Conservation (phyloP, 2,113 vertebrate species). For the Heterochromis multidens region DNA sequence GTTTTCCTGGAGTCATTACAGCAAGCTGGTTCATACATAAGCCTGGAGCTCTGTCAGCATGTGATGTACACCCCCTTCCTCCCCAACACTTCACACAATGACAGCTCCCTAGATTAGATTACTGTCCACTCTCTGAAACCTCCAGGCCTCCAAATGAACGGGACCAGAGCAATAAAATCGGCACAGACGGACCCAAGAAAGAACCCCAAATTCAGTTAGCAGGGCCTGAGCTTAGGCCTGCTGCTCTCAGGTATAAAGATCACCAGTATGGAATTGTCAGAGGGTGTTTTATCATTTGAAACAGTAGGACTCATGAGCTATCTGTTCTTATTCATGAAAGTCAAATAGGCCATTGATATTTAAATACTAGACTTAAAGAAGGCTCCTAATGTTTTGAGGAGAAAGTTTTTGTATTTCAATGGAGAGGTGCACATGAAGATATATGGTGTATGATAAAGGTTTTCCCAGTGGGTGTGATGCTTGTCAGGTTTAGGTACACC, state of each 20-base stretch:
- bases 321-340: conserved; percentile 51
- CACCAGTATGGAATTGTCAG: background rate
- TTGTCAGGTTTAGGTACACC: background rate
- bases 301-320: background rate
- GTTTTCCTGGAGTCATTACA: background rate
- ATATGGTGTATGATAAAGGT: background rate
- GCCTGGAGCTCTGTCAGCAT: background rate
- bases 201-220: conserved; percentile 54
- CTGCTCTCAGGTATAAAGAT: conserved; percentile 9
- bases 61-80: background rate
- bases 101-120: conserved; percentile 51
- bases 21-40: background rate
- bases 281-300: background rate
- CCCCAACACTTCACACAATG: background rate
- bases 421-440: background rate
- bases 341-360: conserved; percentile 69
- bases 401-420: background rate
- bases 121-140: conserved; percentile 39
- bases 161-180: conserved; percentile 48
- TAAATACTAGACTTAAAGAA: conserved; percentile 1
- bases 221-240: conserved; percentile 9
- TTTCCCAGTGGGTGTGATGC: background rate
- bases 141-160: conserved; percentile 41
- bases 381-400: background rate
- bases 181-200: conserved; percentile 37